phyloP scores from a whole-genome alignment of 2,888 invertebrate genomes.

The Scaptomyza flava region DNA sequence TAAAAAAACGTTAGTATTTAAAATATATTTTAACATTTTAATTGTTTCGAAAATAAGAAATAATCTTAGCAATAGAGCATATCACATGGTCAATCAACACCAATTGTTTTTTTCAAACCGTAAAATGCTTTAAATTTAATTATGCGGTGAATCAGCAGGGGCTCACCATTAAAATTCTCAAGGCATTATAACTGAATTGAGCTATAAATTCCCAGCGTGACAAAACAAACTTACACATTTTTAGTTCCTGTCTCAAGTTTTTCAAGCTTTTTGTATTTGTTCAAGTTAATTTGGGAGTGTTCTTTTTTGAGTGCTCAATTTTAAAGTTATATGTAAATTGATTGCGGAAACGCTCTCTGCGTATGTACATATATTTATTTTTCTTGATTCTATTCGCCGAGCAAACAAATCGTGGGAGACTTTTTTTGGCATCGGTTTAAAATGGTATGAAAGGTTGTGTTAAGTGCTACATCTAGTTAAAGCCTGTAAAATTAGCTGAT shows the following conservation, averaged over 20 bases:
- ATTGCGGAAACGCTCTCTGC: conserved; percentile 66
- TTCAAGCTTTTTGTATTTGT: conserved; percentile 5
- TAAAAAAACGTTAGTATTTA: no score
- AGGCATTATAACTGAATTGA: conserved; percentile 19
- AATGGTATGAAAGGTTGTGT: no score
- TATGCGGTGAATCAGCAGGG: conserved; percentile 41
- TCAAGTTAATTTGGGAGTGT: conserved; percentile 28
- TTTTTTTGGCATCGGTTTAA: background rate
- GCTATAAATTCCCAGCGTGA: conserved; percentile 36
- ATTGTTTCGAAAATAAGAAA: no score
- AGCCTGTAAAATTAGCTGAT: conserved; percentile 41
- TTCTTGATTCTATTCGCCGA: conserved; percentile 48
- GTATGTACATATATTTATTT: conserved; percentile 45
- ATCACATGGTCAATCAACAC: background rate
- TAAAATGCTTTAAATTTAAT: conserved; percentile 30
- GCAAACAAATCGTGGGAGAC: conserved; percentile 58
- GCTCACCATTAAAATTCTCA: conserved; percentile 41
- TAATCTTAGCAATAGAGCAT: background rate
- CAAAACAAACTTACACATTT: conserved; percentile 35
- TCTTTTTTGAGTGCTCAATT: conserved; percentile 29
- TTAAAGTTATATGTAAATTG: conserved; percentile 65
- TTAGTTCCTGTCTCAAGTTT: conserved; percentile 19
- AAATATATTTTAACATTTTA: no score
- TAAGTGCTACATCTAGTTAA: conserved; percentile 4
- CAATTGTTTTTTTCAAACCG: background rate